phyloP scores from a whole-genome alignment of 2,888 invertebrate genomes.

The Poecilus cupreus region DNA sequence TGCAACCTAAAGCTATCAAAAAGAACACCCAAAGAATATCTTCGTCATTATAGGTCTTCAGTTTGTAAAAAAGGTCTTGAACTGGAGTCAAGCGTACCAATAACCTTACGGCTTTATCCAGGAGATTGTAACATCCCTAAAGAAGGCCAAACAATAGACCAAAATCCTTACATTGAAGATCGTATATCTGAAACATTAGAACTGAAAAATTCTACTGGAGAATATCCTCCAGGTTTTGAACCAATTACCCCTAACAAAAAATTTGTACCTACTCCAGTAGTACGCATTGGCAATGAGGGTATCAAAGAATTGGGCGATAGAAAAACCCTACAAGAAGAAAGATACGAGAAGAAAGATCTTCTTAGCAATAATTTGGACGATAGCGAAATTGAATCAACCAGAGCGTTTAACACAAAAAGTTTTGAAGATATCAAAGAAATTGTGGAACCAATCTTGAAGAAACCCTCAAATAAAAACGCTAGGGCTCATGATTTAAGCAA shows the following conservation, averaged over 20 bases:
- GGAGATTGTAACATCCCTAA: constrained; percentile 85
- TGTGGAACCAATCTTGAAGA: constrained; percentile 83
- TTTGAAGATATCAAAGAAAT: constrained; percentile 76
- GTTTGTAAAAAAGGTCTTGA: constrained; percentile 86
- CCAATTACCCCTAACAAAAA: constrained; percentile 62
- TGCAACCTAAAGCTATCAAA: too few relatives aligned
- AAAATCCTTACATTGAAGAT: constrained; percentile 55
- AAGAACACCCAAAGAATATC: too few relatives aligned
- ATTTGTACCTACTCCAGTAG: constrained; percentile 71
- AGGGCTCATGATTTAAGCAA: constrained; percentile 72
- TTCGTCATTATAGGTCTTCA: constrained; percentile 80
- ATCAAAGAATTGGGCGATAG: constrained; percentile 60
- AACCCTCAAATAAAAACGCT: constrained; percentile 76
- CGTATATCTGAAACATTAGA: constrained; percentile 53
- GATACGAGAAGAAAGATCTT: constrained; percentile 70
- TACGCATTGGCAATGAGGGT: constrained; percentile 70
- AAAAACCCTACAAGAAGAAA: constrained; percentile 62
- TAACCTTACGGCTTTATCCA: constrained; percentile 83
- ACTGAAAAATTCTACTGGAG: constrained; percentile 44
- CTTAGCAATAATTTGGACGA: constrained; percentile 73
- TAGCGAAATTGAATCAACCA: constrained; percentile 73
- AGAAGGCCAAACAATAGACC: constrained; percentile 67
- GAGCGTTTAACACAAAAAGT: constrained; percentile 75
- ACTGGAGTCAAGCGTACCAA: constrained; percentile 83
- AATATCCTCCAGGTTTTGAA: constrained; percentile 48